Percentiles rank a stretch among this genome's conserved stretches.
Conservation (phyloP, 2,113 vertebrate genomes). For the Odontophorus gujanensis region DNA sequence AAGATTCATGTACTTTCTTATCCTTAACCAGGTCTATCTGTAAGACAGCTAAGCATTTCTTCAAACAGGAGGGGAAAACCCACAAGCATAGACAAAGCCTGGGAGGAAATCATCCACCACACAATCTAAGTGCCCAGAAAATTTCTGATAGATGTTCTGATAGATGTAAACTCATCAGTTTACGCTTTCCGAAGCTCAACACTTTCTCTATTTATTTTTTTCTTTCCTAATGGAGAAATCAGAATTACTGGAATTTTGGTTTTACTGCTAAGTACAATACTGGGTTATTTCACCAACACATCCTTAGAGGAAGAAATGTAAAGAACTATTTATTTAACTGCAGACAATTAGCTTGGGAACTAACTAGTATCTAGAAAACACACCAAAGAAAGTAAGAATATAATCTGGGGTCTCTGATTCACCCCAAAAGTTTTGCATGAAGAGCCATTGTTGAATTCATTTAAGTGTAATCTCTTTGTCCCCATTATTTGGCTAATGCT, state of each 20-base stretch:
- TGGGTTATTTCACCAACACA: not conserved
- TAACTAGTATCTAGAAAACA: not conserved
- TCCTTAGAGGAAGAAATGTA: not conserved
- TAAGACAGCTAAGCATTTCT: not conserved
- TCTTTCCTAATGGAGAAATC: not conserved
- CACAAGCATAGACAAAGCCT: not conserved
- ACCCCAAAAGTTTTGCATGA: not conserved
- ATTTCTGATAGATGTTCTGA: not conserved
- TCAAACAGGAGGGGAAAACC: not conserved
- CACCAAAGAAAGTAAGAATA: not conserved
- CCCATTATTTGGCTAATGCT: not conserved
- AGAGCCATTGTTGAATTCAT: not conserved
- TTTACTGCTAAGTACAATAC: not conserved
- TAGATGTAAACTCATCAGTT: not conserved
- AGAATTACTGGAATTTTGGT: not conserved
- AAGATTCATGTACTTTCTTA: not conserved
- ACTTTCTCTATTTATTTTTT: not conserved
- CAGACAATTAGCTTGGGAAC: not conserved
- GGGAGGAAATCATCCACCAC: not conserved
- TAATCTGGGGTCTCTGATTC: not conserved
- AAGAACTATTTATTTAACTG: not conserved
- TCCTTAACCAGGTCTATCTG: not conserved
- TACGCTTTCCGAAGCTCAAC: not conserved
- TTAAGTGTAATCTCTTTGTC: not conserved
- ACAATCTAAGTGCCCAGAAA: not conserved